Base-by-base conservation (phyloP, 2,113 vertebrate species). In the Oophaga pumilio region DNA sequence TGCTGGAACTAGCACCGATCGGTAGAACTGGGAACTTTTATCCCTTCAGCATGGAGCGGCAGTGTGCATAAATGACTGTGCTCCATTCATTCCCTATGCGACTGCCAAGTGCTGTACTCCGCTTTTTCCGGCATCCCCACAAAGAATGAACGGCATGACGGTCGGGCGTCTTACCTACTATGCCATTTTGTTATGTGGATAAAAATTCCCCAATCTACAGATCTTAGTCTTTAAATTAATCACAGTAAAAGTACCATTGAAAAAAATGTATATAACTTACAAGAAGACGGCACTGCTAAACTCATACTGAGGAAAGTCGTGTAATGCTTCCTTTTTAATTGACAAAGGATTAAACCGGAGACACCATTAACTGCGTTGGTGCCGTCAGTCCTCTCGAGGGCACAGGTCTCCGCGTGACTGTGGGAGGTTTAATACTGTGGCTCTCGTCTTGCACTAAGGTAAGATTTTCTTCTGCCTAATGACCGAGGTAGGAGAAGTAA, bases 381-480 rank as follows among this genome's bases (percentile, higher is more conserved):
- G 68, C 24, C 33, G 33, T 71, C 69, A 20, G 33, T 10, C 10
- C 7, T 6, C 69, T 73, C 8, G 33, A 73, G 69, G 33, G 69
- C 15, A 43, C 43, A 73, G 11, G 76, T 56, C n/a, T 56, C 3
- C 2, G 6, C 15, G 52, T 56, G n/a, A 53, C 7, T 57, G 24
- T 59, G 24, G 12, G 14, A 26, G 76, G 22, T 24, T 50, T 73
- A 73, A 76, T 26, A 79, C 15, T 57, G 22, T 26, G 28, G n/a
- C 76, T 57, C 76, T 79, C 50, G 22, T 78, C 76, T 57, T 43
- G 15, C 69, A 43, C 28, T 43, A 24, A n/a, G 64, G 12, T 53
- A 71, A 84, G 64, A 11, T 52, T 84, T 84, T 84, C 66, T 33
- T 84, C 64, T 33, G 53, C 82, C 11, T 84, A 73, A 56, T 73